phyloP scores from a whole-genome alignment of 2,113 vertebrate species.

The Colius striatus region DNA sequence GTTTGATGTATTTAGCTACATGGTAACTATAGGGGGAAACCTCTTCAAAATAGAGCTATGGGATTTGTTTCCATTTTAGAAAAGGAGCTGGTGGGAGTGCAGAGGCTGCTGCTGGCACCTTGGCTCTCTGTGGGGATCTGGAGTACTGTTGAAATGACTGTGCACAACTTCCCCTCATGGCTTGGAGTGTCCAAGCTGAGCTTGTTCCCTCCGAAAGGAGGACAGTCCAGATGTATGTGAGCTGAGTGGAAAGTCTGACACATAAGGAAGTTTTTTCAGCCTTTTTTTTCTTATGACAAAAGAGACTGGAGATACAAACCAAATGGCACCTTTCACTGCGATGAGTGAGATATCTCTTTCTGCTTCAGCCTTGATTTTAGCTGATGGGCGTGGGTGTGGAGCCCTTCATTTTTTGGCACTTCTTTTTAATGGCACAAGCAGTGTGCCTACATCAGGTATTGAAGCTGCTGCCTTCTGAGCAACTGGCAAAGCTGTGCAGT shows the following conservation, averaged over 20 bases:
- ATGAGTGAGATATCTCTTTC: neutral
- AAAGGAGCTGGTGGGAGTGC: neutral
- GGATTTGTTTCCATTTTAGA: neutral
- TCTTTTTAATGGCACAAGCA: neutral
- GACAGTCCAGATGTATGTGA: neutral
- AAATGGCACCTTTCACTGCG: neutral
- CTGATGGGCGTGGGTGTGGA: conserved; percentile 58
- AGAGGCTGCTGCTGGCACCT: neutral
- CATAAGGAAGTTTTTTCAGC: neutral
- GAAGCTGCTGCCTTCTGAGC: conserved; percentile 23
- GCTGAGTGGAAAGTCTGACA: neutral
- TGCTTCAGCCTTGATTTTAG: conserved; percentile 31
- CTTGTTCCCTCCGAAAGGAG: neutral
- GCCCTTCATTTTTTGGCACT: conserved; percentile 21
- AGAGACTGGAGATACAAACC: neutral
- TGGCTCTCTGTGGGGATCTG: accelerated
- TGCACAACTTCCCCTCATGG: accelerated
- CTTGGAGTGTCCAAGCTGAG: neutral
- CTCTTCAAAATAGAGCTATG: neutral
- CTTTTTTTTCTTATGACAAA: neutral
- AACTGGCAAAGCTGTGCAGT: neutral
- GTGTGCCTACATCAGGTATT: neutral
- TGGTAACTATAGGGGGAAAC: neutral
- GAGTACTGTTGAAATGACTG: neutral
- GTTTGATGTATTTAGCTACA: neutral